Base-by-base conservation (phyloP, 2,113 vertebrate genomes). In the Centropus unirufus region DNA sequence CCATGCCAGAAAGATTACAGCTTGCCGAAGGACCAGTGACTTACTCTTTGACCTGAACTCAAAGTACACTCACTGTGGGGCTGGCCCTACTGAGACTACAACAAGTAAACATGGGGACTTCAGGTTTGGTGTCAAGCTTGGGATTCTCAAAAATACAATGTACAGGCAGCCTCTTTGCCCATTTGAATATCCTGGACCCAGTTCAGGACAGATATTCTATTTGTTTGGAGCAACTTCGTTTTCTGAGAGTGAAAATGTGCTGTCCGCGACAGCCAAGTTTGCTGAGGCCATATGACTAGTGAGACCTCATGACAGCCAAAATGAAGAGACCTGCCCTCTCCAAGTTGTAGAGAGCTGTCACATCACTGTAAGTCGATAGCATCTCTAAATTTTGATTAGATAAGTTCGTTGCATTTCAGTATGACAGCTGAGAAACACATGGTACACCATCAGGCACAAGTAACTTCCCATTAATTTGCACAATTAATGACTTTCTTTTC, bases 341-440 rank as follows among this genome's bases (percentile, higher is more conserved):
- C 86, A 88, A 91, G 36, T 74, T 74, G 44, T 47, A 90, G 29
- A 75, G 66, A 84, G 87, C 83, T 93, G 89, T 90, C 76, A 92
- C 77, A 89, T 66, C 52, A 66, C 17, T 90, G 63, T 51, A 92
- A 88, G 30, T 90, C 1, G 16, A 89, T 42, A 77, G 52, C 23
- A 68, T 59, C 64, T 83, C 83, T 92, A 90, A 66, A 94, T 85
- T 90, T 91, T 93, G 74, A 92, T 94, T 73, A 87, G 59, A 51
- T 78, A 83, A 78, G 9, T 69, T 85, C 69, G 83, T 44, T 93
- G 62, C 68, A 79, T 92, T 96, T 92, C 11, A 12, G 42, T 70
- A 57, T 47, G 77, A 90, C 86, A 89, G 89, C 77, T 85, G 86
- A 97, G 87, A 93, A 96, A 95, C 94, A 96, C 94, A 92, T 83